Evolutionary conservation across 2,113 vertebrate species (phyloP).

Genomic region (Plecturocebus donacophilus): DNA sequence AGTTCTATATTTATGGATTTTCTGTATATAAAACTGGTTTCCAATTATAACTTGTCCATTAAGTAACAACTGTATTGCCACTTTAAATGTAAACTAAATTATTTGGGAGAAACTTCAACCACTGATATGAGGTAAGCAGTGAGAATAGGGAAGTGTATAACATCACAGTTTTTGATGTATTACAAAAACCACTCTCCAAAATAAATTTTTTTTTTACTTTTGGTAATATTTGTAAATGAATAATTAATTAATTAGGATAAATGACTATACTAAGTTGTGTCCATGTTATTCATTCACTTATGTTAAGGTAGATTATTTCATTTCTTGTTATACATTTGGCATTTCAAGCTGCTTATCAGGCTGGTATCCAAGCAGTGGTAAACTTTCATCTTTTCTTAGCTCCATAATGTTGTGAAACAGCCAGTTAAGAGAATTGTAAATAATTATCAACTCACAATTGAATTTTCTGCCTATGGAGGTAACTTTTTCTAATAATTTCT

Average conservation of each 20-base stretch:
- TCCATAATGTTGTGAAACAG: neutral
- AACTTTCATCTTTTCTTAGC: neutral
- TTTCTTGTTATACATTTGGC: neutral
- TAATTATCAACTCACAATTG: neutral
- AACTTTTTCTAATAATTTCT: neutral
- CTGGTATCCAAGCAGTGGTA: neutral
- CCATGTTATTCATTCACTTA: neutral
- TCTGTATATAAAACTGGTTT: conserved; percentile 78
- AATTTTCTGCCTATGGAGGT: neutral
- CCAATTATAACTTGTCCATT: conserved; percentile 71
- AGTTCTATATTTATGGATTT: conserved; percentile 80
- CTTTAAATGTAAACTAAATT: conserved; percentile 69
- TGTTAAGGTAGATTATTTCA: neutral
- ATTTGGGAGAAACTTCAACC: conserved; percentile 62
- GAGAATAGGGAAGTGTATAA: conserved; percentile 38
- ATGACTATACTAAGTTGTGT: conserved; percentile 43
- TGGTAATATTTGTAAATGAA: conserved; percentile 73
- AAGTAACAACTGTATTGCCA: conserved; percentile 69
- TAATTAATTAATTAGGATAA: conserved; percentile 63
- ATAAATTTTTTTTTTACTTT: conserved; percentile 83
- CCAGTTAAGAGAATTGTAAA: neutral
- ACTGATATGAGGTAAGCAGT: conserved; percentile 52
- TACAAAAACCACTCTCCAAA: conserved; percentile 70
- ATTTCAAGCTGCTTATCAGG: neutral
- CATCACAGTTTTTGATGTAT: conserved; percentile 48